Percentiles rank a stretch among this genome's conserved stretches.
phyloP scores from a whole-genome alignment of 2,888 invertebrate genomes.

The Polymixis lichenea region DNA sequence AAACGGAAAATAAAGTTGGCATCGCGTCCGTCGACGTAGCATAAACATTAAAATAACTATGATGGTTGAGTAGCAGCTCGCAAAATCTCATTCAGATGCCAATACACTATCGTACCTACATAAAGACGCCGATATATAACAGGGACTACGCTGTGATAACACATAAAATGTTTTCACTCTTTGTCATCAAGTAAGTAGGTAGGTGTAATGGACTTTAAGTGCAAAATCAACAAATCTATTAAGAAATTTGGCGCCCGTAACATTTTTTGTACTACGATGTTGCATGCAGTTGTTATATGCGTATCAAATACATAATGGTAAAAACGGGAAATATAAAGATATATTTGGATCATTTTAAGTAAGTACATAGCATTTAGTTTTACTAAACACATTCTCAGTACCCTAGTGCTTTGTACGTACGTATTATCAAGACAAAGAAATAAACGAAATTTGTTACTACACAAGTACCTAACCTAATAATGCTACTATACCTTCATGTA shows the following conservation, averaged over 20 bases:
- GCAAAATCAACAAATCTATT: constrained; percentile 5
- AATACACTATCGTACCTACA: constrained; percentile 68
- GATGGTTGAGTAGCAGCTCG: constrained; percentile 77
- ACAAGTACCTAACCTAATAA: neutral
- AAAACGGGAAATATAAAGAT: neutral
- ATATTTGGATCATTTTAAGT: neutral
- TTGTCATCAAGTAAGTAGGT: constrained; percentile 31
- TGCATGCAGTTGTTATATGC: neutral
- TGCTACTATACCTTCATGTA: neutral
- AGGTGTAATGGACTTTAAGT: constrained; percentile 16
- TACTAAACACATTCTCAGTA: neutral
- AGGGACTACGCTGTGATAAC: constrained; percentile 38
- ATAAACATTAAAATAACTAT: constrained; percentile 84
- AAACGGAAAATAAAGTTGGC: constrained; percentile 85
- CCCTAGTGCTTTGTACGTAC: neutral
- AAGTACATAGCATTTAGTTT: neutral
- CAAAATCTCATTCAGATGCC: constrained; percentile 80
- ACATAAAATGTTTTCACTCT: constrained; percentile 44
- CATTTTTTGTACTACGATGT: constrained; percentile 1
- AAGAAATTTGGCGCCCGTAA: neutral
- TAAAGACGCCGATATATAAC: constrained; percentile 35
- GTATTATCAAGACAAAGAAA: neutral
- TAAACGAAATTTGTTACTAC: neutral
- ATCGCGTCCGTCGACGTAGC: constrained; percentile 79
- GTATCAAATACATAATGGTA: neutral